A percentile compares a stretch with the other conserved stretches of the same genome.
Conservation (phyloP, 2,113 vertebrate species). For the Sylvietta virens region DNA sequence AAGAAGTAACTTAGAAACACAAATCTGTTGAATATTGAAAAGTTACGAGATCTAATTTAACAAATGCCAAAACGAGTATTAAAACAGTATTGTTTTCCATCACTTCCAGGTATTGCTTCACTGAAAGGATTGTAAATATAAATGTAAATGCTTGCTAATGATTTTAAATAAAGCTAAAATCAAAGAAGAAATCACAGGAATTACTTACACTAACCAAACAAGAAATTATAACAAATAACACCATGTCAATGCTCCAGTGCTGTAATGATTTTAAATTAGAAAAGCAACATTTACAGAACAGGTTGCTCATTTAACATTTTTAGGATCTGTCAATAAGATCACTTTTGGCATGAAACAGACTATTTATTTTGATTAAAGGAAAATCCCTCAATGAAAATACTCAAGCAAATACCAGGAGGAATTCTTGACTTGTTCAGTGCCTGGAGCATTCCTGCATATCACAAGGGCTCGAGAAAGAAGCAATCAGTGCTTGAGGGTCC, state of each 20-base stretch:
- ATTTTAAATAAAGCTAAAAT: slow-evolving; percentile 69
- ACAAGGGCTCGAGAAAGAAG: neutral
- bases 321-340: slow-evolving; percentile 69
- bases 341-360: slow-evolving; percentile 50
- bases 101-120: neutral
- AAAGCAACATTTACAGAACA: slow-evolving; percentile 56
- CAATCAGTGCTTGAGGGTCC: neutral
- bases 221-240: slow-evolving; percentile 76
- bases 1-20: neutral
- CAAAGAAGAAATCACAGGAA: slow-evolving; percentile 55
- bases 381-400: slow-evolving; percentile 47
- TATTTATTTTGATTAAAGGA: slow-evolving; percentile 73
- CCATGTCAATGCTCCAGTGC: slow-evolving; percentile 38
- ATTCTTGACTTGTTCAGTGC: slow-evolving; percentile 22
- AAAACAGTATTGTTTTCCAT: neutral
- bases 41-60: neutral
- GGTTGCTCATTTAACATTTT: slow-evolving; percentile 74
- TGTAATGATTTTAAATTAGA: slow-evolving; percentile 76
- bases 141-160: slow-evolving; percentile 52
- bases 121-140: slow-evolving; percentile 11
- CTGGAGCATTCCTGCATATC: neutral
- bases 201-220: slow-evolving; percentile 62
- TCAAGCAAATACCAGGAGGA: neutral
- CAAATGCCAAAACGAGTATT: slow-evolving; percentile 2
- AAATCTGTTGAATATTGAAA: neutral